phyloP scores from a whole-genome alignment of 2,797 vertebrate species.

The Aldrovandia affinis region DNA sequence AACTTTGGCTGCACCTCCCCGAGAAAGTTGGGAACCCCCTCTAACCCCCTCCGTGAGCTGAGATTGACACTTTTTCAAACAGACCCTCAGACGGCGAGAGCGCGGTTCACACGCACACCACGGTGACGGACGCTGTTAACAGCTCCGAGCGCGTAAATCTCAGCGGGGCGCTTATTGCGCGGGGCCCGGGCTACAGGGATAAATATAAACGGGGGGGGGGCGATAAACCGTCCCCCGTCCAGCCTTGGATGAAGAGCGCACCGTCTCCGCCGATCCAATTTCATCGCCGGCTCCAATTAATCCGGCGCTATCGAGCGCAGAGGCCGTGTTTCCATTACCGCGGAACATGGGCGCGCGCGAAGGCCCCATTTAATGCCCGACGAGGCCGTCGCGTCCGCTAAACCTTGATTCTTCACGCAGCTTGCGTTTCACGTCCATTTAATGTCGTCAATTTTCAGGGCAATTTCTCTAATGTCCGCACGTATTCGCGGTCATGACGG shows the following conservation, averaged over 20 bases:
- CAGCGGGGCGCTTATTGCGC: background rate
- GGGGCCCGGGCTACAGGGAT: background rate
- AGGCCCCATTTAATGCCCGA: background rate
- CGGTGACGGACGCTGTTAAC: background rate
- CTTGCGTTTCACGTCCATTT: background rate
- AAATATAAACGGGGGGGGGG: slow-evolving; percentile 19
- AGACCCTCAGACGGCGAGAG: background rate
- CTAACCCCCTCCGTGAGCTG: background rate
- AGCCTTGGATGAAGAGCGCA: background rate
- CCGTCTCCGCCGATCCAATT: background rate
- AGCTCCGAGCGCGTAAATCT: slow-evolving; percentile 5
- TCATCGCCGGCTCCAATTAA: background rate
- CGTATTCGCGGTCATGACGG: background rate
- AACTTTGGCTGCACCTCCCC: too few relatives aligned
- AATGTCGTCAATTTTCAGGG: background rate
- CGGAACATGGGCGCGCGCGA: background rate
- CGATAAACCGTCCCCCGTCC: background rate
- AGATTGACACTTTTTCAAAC: background rate
- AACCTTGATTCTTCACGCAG: background rate
- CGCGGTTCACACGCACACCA: background rate
- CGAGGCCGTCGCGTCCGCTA: background rate
- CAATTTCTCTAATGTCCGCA: background rate
- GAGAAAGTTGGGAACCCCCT: background rate
- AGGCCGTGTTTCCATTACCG: background rate
- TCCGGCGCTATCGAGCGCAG: background rate